Base-by-base conservation (phyloP, 2,113 vertebrate species). In the Charadrius vociferus region DNA sequence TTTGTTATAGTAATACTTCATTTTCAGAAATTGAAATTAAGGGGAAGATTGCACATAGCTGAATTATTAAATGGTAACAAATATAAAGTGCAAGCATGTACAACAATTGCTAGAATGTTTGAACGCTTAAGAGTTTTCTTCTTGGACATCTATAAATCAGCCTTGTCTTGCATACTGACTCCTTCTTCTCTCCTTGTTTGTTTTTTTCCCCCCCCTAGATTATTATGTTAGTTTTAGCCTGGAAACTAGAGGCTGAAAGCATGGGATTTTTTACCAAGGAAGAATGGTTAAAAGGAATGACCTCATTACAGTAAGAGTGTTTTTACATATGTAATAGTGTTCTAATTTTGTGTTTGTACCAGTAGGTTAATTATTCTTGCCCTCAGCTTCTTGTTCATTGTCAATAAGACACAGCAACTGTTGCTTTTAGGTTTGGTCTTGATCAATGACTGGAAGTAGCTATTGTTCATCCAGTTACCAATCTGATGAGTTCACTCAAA, bases 231-330 rank as follows among this genome's bases (percentile, higher is more conserved):
- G 99, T 99, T 96, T 98, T 99, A 98, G 99, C 99, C 58, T 99
- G 99, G 99, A 99, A 99, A 96, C 98, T 99, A 97, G 99, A 99
- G 98, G 99, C 99, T 97, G 98, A 98, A 97, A 99, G 98, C 97
- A 99, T 99, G 99, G 99, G 99, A 65, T 99, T 99, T 98, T 99
- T 99, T 98, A 99, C 99, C 85, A 99, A 99, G 98, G 99, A 99
- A 96, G 99, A 99, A 97, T 99, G 99, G 99, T 98, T 99, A 97
- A 99, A 99, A 96, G 99, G 99, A 98, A 99, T 99, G 99, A 99
- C 99, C 30, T 98, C 98, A 95, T 97, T 99, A 99, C 99, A 99
- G 99, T 99, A 99, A 99, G 99, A 96, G 41, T 61, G 32, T 39
- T 95, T 92, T 90, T 86, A 58, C 7, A 1, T 90, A 62, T 71